Conservation (phyloP, 1,140 invertebrate species). For the Conus ventricosus region DNA sequence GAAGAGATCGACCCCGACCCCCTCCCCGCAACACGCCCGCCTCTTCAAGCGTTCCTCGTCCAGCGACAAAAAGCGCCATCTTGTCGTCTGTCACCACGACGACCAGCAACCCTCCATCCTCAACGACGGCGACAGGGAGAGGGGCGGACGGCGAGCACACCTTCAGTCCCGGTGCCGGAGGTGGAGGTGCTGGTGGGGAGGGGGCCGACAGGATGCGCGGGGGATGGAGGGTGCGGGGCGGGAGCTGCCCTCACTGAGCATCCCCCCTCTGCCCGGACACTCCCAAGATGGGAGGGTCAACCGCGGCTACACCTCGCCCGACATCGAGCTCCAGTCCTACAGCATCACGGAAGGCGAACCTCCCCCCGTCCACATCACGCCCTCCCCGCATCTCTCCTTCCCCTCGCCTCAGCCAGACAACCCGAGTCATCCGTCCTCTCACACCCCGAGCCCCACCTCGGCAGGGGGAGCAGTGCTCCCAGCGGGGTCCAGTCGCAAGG, state of each 20-base stretch:
- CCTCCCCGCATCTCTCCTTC: constrained; percentile 19
- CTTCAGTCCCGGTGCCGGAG: not conserved
- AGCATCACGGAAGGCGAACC: constrained; percentile 23
- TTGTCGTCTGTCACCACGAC: not conserved
- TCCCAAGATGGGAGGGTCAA: constrained; percentile 63
- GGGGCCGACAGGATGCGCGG: not conserved
- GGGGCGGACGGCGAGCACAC: not conserved
- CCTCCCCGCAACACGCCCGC: not conserved
- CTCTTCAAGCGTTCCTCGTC: constrained; percentile 17
- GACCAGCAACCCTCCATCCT: not conserved
- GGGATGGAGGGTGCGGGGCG: constrained; percentile 44
- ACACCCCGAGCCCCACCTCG: constrained; percentile 11
- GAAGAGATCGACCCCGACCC: too few species aligned
- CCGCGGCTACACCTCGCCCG: constrained; percentile 66
- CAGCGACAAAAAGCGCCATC: constrained; percentile 8
- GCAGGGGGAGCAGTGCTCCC: not conserved
- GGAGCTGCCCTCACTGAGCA: constrained; percentile 38
- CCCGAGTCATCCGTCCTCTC: not conserved
- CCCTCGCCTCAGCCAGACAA: constrained; percentile 2
- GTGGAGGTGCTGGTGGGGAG: not conserved
- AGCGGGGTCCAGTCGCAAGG: constrained; percentile 33
- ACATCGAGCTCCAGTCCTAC: constrained; percentile 66
- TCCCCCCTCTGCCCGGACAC: constrained; percentile 30
- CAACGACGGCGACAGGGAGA: constrained; percentile 21
- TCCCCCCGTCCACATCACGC: not conserved